phyloP scores from a whole-genome alignment of 2,888 invertebrate species.

The Patella depressa region DNA sequence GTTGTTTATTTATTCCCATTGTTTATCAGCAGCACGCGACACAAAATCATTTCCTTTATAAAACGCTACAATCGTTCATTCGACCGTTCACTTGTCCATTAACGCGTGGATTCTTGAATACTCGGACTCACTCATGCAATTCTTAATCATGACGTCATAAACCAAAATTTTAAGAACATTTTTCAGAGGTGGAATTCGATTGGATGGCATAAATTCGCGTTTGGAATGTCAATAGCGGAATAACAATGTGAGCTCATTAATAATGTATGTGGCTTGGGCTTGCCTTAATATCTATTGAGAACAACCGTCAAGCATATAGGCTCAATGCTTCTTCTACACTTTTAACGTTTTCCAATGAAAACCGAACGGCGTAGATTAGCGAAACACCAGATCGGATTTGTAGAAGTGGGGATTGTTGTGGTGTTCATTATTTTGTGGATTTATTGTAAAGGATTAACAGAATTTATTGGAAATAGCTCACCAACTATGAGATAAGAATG shows the following conservation, averaged over 20 bases:
- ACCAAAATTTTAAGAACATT: conserved; percentile 1
- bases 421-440: conserved; percentile 7
- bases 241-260: conserved; percentile 10
- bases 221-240: conserved; percentile 5
- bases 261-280: conserved; percentile 5
- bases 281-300: neutral
- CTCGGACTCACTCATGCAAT: too few species aligned
- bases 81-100: too few species aligned
- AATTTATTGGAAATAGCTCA: neutral
- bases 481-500: neutral
- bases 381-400: neutral
- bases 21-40: conserved; percentile 10
- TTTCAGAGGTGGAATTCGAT: conserved; percentile 1
- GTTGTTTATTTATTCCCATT: conserved; percentile 2
- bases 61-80: too few species aligned
- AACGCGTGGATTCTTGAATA: too few species aligned
- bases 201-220: neutral
- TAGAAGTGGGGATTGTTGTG: neutral
- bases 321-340: neutral
- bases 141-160: neutral
- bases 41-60: neutral
- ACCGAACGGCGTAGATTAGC: neutral
- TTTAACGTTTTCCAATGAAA: neutral
- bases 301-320: conserved; percentile 1
- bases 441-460: conserved; percentile 7